Conservation (phyloP, 2,888 invertebrate genomes). For the Thysanoteuthis rhombus region DNA sequence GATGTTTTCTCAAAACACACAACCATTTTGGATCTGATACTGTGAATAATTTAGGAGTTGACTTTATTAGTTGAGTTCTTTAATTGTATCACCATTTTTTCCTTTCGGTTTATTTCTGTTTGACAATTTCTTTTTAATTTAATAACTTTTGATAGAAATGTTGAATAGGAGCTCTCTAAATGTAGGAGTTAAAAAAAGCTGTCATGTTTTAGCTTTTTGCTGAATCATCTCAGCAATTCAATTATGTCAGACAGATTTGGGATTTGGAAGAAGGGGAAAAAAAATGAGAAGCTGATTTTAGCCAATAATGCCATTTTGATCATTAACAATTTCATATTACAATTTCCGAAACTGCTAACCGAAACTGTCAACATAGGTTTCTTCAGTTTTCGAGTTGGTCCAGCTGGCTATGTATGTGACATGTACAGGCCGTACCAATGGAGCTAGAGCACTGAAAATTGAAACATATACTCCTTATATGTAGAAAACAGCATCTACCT, state of each 20-base stretch:
- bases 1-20: background rate
- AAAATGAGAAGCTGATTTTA: background rate
- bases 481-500: too few relatives aligned
- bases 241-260: background rate
- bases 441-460: too few relatives aligned
- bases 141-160: background rate
- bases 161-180: background rate
- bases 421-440: too few relatives aligned
- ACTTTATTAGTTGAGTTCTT: background rate
- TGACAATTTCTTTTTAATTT: background rate
- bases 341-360: too few relatives aligned
- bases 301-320: background rate
- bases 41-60: background rate
- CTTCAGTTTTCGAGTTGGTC: too few relatives aligned
- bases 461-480: too few relatives aligned
- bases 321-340: background rate
- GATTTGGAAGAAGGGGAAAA: background rate
- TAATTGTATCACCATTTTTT: background rate
- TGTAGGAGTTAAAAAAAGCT: background rate
- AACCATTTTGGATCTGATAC: background rate
- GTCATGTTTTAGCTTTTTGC: background rate
- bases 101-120: background rate
- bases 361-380: too few relatives aligned
- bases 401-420: too few relatives aligned
- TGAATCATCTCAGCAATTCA: background rate